Conservation (phyloP, 2,113 vertebrate species). For the Etheostoma spectabile region DNA sequence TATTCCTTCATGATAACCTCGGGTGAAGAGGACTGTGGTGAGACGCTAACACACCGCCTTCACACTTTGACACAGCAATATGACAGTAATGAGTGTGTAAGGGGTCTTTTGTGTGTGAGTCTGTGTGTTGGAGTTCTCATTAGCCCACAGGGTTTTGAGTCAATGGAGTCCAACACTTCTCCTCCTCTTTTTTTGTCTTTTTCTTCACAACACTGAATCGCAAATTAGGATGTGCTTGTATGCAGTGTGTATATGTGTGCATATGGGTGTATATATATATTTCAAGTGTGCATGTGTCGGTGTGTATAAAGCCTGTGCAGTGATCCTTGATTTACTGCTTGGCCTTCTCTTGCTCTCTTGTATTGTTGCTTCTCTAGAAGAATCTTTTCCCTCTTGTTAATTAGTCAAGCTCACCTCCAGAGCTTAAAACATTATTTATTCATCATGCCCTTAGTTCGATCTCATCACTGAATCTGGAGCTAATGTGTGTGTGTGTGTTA, state of each 20-base stretch:
- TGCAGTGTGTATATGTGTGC: constrained; percentile 9
- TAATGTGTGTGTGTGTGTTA: constrained; percentile 6
- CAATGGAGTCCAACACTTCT: constrained; percentile 68
- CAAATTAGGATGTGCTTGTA: constrained; percentile 56
- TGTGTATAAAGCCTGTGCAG: constrained; percentile 35
- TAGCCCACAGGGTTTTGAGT: constrained; percentile 65
- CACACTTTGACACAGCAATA: not conserved
- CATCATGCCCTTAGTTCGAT: constrained; percentile 63
- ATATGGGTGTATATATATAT: not conserved
- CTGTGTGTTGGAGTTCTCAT: constrained; percentile 60
- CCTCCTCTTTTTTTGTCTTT: constrained; percentile 53
- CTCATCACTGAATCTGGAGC: constrained; percentile 42
- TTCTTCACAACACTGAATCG: constrained; percentile 52
- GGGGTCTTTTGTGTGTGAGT: constrained; percentile 28
- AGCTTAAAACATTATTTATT: constrained; percentile 77
- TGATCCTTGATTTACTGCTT: constrained; percentile 46
- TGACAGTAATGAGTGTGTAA: constrained; percentile 53
- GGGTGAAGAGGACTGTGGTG: constrained; percentile 16
- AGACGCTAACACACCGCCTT: constrained; percentile 29
- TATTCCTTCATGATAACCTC: constrained; percentile 22
- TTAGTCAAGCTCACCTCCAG: constrained; percentile 65
- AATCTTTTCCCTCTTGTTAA: constrained; percentile 58
- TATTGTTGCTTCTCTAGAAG: constrained; percentile 56
- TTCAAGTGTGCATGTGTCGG: constrained; percentile 8
- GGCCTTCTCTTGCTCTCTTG: constrained; percentile 41